Evolutionary conservation across 2,888 invertebrate species (phyloP), one percentile per base, ranked within the genome.

Genomic region (Chydorus sphaericus): DNA sequence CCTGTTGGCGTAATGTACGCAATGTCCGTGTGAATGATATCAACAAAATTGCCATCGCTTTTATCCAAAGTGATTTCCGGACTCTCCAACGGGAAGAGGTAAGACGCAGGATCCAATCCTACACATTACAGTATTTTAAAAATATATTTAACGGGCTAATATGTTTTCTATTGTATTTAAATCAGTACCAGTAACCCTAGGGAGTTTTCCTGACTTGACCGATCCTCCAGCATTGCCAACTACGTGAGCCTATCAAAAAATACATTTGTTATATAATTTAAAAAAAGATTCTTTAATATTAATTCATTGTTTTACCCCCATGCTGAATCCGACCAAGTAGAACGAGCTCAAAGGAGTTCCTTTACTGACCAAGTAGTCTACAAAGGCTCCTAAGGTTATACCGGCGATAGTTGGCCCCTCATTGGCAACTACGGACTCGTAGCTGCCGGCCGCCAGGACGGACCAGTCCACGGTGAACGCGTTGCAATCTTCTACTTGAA

Each of bases 391-490:
- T 0, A 76, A 73, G 62, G 75, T 77, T 54, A 72, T 69, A 0
- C 80, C 80, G 2, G 79, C 77, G 60, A 75, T 73, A n/a, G n/a
- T n/a, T 70, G 75, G 73, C 0, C 79, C 79, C 66, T 79, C 79
- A 61, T 75, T 73, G 1, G 71, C 67, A 1, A 74, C 73, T 0
- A 75, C 76, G 62, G 75, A 68, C 67, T 80, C 80, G 79, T 79
- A 80, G 0, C 80, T 80, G 0, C 79, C 78, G 0, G 79, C 78
- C 61, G 78, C 77, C 48, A 80, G 66, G 6, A 73, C 67, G 1
- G 68, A 71, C 7, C 79, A 77, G 63, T 79, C 76, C 52, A 80
- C 69, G 63, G 79, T 26, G 36, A 81, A 75, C 4, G 80, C 67
- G 64, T 80, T 80, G 31, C 73, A 71, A 61, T 77, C 76, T 1